These are phyloP conservation scores for Myotis daubentonii DNA, from an alignment of 2,797 vertebrate genomes.

Conservation along the genomic window DNA sequence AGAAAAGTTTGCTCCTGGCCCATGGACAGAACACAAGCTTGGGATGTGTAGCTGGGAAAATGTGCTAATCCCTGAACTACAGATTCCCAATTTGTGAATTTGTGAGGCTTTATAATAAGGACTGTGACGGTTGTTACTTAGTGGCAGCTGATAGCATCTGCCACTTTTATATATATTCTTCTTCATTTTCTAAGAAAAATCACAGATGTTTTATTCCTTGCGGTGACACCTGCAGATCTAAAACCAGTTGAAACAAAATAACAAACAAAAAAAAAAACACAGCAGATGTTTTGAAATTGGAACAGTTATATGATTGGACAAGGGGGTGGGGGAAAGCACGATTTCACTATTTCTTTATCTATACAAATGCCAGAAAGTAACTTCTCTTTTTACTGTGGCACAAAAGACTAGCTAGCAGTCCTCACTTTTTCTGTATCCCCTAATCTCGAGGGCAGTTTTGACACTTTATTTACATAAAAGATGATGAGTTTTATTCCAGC, in stretches of 20 bases:
- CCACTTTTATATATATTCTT: slow-evolving; percentile 73
- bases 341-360: slow-evolving; percentile 57
- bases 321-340: background rate
- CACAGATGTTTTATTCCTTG: slow-evolving; percentile 82
- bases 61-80: slow-evolving; percentile 69
- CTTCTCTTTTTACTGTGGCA: background rate
- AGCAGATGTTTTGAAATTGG: slow-evolving; percentile 81
- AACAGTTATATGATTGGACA: slow-evolving; percentile 66
- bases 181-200: slow-evolving; percentile 75
- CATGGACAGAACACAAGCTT: slow-evolving; percentile 59
- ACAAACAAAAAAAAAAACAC: background rate
- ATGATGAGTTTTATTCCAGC: slow-evolving; percentile 52
- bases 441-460: slow-evolving; percentile 28
- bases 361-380: slow-evolving; percentile 63
- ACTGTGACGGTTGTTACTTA: slow-evolving; percentile 69
- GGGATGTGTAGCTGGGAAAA: slow-evolving; percentile 78
- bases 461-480: slow-evolving; percentile 52
- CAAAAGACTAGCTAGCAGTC: background rate
- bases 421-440: slow-evolving; percentile 15
- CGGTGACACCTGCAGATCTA: slow-evolving; percentile 83
- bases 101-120: slow-evolving; percentile 74
- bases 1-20: slow-evolving; percentile 62
- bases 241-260: slow-evolving; percentile 72
- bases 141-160: slow-evolving; percentile 80
- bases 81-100: slow-evolving; percentile 81